These are phyloP conservation scores for Cheirogaleus medius DNA, from an alignment of 2,113 vertebrate genomes.

Conservation along the genomic window DNA sequence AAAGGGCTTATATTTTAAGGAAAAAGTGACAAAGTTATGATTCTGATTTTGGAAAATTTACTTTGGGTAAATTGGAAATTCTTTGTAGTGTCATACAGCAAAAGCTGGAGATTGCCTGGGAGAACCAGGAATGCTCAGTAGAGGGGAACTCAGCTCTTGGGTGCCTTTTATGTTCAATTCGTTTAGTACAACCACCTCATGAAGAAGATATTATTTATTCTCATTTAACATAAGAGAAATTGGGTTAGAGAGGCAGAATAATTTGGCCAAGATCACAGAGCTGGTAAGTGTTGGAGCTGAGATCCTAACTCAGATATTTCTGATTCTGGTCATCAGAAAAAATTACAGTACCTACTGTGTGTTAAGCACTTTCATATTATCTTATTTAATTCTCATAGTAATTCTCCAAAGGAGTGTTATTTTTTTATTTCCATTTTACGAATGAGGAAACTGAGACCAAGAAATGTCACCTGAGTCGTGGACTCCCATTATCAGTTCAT, in stretches of 20 bases:
- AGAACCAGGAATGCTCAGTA: not conserved
- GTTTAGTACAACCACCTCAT: not conserved
- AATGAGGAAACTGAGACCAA: not conserved
- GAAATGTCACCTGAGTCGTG: not conserved
- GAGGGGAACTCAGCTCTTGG: not conserved
- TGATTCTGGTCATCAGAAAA: not conserved
- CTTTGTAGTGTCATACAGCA: not conserved
- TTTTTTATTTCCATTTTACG: slow-evolving; percentile 35
- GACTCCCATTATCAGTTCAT: not conserved
- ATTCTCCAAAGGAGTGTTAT: not conserved
- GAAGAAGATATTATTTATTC: not conserved
- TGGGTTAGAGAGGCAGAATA: not conserved
- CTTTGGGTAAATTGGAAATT: not conserved
- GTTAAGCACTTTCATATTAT: not conserved
- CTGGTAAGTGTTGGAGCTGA: not conserved
- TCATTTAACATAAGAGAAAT: not conserved
- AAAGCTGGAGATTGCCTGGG: not conserved
- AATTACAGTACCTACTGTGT: not conserved
- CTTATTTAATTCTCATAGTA: not conserved
- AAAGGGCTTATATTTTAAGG: not conserved
- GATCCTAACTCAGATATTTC: not conserved
- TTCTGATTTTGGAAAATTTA: slow-evolving; percentile 18
- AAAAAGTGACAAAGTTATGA: not conserved
- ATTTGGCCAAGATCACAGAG: not conserved
- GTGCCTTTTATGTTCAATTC: not conserved